Evolutionary conservation across 2,888 invertebrate genomes (phyloP).

Genomic region (Agrilus mali): DNA sequence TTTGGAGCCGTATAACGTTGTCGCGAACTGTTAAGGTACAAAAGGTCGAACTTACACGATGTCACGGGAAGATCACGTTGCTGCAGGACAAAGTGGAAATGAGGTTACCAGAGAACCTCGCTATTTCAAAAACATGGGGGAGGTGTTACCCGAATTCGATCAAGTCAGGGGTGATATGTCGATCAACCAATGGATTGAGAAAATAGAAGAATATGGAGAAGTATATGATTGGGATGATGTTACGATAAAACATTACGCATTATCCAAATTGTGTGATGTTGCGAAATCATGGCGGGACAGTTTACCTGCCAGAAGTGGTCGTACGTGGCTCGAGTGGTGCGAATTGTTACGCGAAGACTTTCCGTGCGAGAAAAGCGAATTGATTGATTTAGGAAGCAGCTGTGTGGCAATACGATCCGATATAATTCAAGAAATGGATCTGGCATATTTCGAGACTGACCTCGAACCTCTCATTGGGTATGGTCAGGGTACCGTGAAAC

Average conservation of each 20-base stretch:
- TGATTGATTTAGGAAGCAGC: too few species aligned
- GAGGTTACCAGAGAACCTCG: neutral
- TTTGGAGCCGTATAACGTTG: too few species aligned
- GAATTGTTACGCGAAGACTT: neutral
- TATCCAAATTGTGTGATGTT: conserved; percentile 13
- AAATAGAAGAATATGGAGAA: conserved; percentile 8
- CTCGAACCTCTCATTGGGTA: too few species aligned
- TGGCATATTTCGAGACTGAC: too few species aligned
- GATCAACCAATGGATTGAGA: conserved; percentile 8
- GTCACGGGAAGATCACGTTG: too few species aligned
- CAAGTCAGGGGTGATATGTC: conserved; percentile 6
- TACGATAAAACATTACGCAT: conserved; percentile 9
- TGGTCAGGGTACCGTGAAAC: too few species aligned
- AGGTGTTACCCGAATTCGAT: conserved; percentile 4
- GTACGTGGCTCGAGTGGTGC: conserved; percentile 8
- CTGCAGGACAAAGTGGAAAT: too few species aligned
- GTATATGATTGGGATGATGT: too few species aligned
- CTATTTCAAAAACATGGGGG: conserved; percentile 3
- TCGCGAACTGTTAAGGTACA: too few species aligned
- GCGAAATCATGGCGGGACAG: conserved; percentile 15
- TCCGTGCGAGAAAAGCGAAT: neutral
- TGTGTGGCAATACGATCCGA: too few species aligned
- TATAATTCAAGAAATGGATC: too few species aligned
- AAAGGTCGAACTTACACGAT: too few species aligned
- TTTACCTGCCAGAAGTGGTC: conserved; percentile 1